Base-by-base conservation (phyloP, 2,113 vertebrate genomes). In the Pandion haliaetus region DNA sequence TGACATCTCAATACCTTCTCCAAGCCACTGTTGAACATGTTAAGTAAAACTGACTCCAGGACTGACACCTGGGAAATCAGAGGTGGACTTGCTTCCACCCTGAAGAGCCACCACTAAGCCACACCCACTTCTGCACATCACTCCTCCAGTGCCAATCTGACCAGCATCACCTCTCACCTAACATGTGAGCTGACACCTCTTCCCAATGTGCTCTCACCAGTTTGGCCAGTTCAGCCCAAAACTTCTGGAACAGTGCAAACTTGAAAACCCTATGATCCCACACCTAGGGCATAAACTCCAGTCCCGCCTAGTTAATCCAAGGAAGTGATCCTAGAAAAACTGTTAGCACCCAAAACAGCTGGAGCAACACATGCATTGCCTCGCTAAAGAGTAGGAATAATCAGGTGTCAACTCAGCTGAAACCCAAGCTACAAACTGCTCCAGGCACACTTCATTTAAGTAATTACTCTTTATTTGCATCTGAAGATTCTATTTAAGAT, bases 311-410 rank as follows among this genome's bases (percentile, higher is more conserved):
- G 15, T 44, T 29, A 57, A 77, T 38, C 36, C 34, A 25, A 57
- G 15, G 31, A 57, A 57, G 32, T 5, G 4, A 82, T 31, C 49
- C 63, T 58, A 65, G 34, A 83, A 70, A 57, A 92, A 38, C 49
- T 36, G 31, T 12, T 18, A 71, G 44, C 0, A 1, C 42, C 44
- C 2, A 2, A 19, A 70, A 55, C 21, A 63, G 49, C 50, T 59
- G 49, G 29, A 78, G 57, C 19, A 36, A 47, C 0, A 1, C 12
- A 6, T 1, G 0, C 34, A 45, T 36, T 0, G 0, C 23, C 42
- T 52, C 6, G 5, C 8, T 38, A 17, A 57, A 42, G 11, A 45
- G 28, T 0, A 32, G n/a, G 42, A 76, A 62, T 29, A 82, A 87
- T 32, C 32, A 66, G 10, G 38, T 2, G 1, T 31, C 63, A 65